These are phyloP conservation scores for Luperina nickerlii DNA, from an alignment of 2,888 invertebrate species.

Conservation along the genomic window DNA sequence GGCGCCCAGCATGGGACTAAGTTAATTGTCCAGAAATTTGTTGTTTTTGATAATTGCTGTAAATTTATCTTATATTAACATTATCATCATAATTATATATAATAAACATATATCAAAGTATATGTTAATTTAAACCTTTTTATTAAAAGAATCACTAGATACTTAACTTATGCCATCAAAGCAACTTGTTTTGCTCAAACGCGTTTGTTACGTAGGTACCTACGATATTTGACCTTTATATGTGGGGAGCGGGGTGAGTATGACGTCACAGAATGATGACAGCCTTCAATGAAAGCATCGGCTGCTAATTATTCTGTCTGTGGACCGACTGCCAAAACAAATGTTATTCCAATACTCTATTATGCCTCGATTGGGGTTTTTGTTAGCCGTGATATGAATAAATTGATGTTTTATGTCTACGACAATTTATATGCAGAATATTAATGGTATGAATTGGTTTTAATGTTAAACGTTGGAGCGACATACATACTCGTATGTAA, in stretches of 20 bases:
- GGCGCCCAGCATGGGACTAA: constrained; percentile 60
- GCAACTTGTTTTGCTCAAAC: constrained; percentile 57
- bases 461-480: neutral
- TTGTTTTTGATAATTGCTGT: neutral
- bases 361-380: constrained; percentile 52
- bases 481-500: neutral
- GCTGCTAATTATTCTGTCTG: constrained; percentile 62
- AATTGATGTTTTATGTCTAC: constrained; percentile 36
- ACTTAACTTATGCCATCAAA: constrained; percentile 30
- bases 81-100: no score
- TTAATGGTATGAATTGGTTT: constrained; percentile 2
- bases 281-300: constrained; percentile 64
- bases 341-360: constrained; percentile 62
- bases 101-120: neutral
- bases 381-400: constrained; percentile 50
- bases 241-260: constrained; percentile 42
- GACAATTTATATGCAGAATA: constrained; percentile 24
- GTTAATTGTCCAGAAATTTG: neutral
- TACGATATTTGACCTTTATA: constrained; percentile 65
- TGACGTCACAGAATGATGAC: constrained; percentile 66
- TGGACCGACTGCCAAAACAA: constrained; percentile 59
- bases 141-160: neutral
- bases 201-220: constrained; percentile 55
- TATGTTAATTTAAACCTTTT: neutral
- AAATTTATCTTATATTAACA: neutral